Evolutionary conservation across 2,113 vertebrate genomes (phyloP).

Genomic region (Cynocephalus volans): DNA sequence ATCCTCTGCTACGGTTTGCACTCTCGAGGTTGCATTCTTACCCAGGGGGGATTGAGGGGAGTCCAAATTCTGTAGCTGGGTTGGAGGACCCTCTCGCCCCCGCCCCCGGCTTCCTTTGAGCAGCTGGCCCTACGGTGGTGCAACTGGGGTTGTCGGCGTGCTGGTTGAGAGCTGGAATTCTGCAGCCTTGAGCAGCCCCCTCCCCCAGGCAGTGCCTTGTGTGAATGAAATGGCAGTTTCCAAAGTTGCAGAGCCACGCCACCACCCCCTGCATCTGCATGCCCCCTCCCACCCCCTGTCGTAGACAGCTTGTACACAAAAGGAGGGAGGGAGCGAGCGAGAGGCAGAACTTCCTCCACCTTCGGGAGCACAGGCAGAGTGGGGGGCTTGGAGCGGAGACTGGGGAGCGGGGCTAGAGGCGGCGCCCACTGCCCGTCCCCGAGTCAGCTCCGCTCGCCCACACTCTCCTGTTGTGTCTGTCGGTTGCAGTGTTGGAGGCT

Average conservation of each 20-base stretch:
- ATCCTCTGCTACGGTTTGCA: not conserved
- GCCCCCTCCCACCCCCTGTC: slow-evolving; percentile 73
- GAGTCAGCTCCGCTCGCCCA: slow-evolving; percentile 62
- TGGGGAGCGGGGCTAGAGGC: not conserved
- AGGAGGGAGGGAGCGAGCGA: slow-evolving; percentile 62
- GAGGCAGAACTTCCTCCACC: slow-evolving; percentile 75
- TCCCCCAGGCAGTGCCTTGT: slow-evolving; percentile 73
- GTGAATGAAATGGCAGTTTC: slow-evolving; percentile 85
- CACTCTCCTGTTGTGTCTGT: slow-evolving; percentile 73
- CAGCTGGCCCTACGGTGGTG: not conserved
- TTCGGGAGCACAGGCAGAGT: slow-evolving; percentile 4
- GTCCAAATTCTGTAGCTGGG: not conserved
- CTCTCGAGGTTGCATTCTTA: slow-evolving; percentile 4
- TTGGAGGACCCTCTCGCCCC: not conserved
- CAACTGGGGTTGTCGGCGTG: not conserved
- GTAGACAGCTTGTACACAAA: slow-evolving; percentile 84
- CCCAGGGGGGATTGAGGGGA: not conserved
- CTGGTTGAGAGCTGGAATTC: not conserved
- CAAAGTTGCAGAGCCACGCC: slow-evolving; percentile 77
- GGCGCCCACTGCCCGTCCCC: not conserved
- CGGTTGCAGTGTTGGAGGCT: slow-evolving; percentile 74
- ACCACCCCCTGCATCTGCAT: slow-evolving; percentile 75
- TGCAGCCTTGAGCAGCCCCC: slow-evolving; percentile 58
- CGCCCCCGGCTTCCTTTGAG: not conserved
- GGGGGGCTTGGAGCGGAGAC: not conserved